These are phyloP conservation scores for Botia almorhae DNA, from an alignment of 2,797 vertebrate genomes.

Conservation along the genomic window DNA sequence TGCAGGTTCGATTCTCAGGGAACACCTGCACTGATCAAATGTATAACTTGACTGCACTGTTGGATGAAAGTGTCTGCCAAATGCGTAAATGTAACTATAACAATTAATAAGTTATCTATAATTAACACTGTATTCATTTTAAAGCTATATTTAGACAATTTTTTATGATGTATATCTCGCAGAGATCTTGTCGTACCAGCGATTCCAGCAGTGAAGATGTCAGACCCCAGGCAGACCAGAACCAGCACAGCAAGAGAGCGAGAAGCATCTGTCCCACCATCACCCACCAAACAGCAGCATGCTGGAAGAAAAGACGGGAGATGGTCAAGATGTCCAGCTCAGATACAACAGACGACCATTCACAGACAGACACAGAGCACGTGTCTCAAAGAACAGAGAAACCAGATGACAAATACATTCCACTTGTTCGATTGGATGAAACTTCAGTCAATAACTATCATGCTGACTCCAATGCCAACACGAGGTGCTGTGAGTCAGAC, in stretches of 20 bases:
- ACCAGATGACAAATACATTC: conserved; percentile 38
- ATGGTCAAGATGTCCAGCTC: conserved; percentile 11
- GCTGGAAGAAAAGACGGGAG: conserved; percentile 52
- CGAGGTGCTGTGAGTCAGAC: conserved; percentile 11
- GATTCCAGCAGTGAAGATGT: conserved; percentile 26
- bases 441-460: conserved; percentile 4
- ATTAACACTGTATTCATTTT: background rate
- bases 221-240: conserved; percentile 28
- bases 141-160: background rate
- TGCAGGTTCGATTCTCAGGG: too few relatives aligned
- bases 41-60: too few relatives aligned
- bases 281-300: conserved; percentile 40
- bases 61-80: too few relatives aligned
- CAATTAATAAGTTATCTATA: too few relatives aligned
- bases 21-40: too few relatives aligned
- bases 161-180: background rate
- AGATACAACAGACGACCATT: conserved; percentile 9
- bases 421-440: conserved; percentile 34
- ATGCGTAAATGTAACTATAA: too few relatives aligned
- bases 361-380: conserved; percentile 6
- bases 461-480: conserved; percentile 5
- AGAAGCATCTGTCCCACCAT: conserved; percentile 43
- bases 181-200: conserved; percentile 38
- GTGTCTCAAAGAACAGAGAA: conserved; percentile 11
- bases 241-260: background rate